A percentile compares a stretch with the other conserved stretches of the same genome.
Evolutionary conservation across 2,888 invertebrate genomes (phyloP).

Genomic region (Cephonodes hylas): DNA sequence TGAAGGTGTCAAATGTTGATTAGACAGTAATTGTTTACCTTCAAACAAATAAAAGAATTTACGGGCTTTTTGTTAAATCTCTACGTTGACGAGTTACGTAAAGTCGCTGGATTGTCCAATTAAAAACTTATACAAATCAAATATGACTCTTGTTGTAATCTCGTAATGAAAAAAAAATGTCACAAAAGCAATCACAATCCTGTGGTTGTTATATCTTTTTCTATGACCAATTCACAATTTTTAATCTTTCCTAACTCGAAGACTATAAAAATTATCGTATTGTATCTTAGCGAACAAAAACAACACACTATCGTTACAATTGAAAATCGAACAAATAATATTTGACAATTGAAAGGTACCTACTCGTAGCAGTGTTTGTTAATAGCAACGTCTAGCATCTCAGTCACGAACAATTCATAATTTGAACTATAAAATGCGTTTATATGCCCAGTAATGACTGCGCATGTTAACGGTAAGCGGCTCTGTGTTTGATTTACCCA

Average conservation of each 20-base stretch:
- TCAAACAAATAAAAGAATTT: slow-evolving; percentile 20
- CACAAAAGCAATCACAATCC: too few species aligned
- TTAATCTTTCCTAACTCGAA: too few species aligned
- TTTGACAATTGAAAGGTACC: too few species aligned
- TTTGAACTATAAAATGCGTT: not conserved
- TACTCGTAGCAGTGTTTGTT: not conserved
- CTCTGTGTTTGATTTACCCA: not conserved
- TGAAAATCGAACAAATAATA: too few species aligned
- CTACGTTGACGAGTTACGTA: not conserved
- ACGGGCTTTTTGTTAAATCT: slow-evolving; percentile 8
- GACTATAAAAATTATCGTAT: too few species aligned
- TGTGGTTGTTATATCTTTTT: not conserved
- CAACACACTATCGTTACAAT: too few species aligned
- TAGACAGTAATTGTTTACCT: slow-evolving; percentile 33
- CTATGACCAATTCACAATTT: too few species aligned
- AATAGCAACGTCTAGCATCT: not conserved
- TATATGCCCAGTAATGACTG: not conserved
- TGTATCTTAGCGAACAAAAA: too few species aligned
- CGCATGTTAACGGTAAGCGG: not conserved
- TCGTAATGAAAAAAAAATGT: too few species aligned
- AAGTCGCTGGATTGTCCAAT: not conserved
- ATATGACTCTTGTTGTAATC: not conserved
- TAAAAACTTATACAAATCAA: not conserved
- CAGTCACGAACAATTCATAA: not conserved
- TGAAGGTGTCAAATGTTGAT: slow-evolving; percentile 58